Percentiles rank a stretch among this genome's conserved stretches.
Conservation (phyloP, 2,797 vertebrate genomes). For the Parambassis ranga region DNA sequence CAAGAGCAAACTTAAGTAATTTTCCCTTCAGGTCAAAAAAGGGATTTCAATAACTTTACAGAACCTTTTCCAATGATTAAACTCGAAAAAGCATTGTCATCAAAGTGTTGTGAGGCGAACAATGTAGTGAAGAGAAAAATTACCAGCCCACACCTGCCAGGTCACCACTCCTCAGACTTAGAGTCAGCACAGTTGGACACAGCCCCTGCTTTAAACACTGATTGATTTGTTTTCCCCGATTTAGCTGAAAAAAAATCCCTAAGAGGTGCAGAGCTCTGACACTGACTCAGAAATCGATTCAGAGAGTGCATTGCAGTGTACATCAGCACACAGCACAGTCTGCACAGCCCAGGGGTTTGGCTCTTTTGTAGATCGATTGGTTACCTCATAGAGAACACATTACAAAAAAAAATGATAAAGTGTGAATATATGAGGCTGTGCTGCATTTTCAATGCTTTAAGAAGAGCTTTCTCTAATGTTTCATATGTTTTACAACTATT, state of each 20-base stretch:
- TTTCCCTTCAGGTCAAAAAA: not conserved
- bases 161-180: constrained; percentile 7
- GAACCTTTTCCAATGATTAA: not conserved
- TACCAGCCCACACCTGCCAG: constrained; percentile 22
- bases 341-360: constrained; percentile 20
- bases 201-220: constrained; percentile 1
- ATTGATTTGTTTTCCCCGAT: constrained; percentile 57
- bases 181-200: constrained; percentile 25
- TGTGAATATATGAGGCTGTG: not conserved
- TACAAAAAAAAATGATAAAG: constrained; percentile 9
- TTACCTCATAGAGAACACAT: constrained; percentile 21
- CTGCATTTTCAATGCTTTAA: not conserved
- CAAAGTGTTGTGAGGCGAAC: constrained; percentile 1
- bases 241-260: constrained; percentile 7
- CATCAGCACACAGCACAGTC: not conserved
- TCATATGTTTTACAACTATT: not conserved
- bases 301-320: constrained; percentile 7
- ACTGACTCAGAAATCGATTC: constrained; percentile 19
- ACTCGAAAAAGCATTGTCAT: not conserved
- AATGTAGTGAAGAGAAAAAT: constrained; percentile 6
- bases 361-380: constrained; percentile 11
- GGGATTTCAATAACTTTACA: not conserved
- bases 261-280: constrained; percentile 2
- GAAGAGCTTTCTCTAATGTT: not conserved
- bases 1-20: not conserved